A percentile compares a stretch with the other conserved stretches of the same genome.
phyloP scores from a whole-genome alignment of 2,888 invertebrate genomes.

The Phorcus lineatus region DNA sequence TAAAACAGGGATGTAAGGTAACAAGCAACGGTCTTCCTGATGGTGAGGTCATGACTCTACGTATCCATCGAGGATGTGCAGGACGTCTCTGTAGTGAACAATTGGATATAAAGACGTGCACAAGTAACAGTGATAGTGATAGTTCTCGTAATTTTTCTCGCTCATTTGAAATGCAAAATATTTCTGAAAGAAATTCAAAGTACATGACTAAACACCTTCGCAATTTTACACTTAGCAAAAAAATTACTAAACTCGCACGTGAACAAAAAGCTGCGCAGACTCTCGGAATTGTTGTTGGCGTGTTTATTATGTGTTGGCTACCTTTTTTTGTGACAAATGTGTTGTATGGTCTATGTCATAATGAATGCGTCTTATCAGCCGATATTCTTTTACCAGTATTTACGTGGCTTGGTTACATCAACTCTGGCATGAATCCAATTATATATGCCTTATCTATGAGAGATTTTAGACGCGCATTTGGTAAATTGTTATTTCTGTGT shows the following conservation, averaged over 20 bases:
- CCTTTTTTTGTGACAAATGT: constrained; percentile 97
- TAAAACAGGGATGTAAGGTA: constrained; percentile 90
- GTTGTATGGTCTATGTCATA: constrained; percentile 89
- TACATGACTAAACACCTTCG: constrained; percentile 65
- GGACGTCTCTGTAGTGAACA: constrained; percentile 34
- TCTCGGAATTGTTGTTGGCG: constrained; percentile 96
- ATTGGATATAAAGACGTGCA: constrained; percentile 43
- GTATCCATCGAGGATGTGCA: constrained; percentile 93
- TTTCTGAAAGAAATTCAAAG: constrained; percentile 53
- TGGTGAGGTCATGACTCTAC: constrained; percentile 83
- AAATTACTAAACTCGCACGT: constrained; percentile 95
- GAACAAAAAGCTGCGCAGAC: constrained; percentile 99
- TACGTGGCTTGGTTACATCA: constrained; percentile 75
- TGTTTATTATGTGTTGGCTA: constrained; percentile 97
- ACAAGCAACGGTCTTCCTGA: constrained; percentile 77
- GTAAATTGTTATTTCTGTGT: constrained; percentile 86
- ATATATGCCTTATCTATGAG: constrained; percentile 99
- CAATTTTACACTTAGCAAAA: constrained; percentile 92
- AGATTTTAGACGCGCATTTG: constrained; percentile 92
- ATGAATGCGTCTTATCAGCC: constrained; percentile 77
- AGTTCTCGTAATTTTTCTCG: constrained; percentile 41
- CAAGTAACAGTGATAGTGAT: constrained; percentile 62
- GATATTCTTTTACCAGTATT: constrained; percentile 71
- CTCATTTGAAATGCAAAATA: not conserved
- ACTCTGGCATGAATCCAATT: constrained; percentile 82